Evolutionary conservation across 2,113 vertebrate species (phyloP).

Genomic region (Phainopepla nitens): DNA sequence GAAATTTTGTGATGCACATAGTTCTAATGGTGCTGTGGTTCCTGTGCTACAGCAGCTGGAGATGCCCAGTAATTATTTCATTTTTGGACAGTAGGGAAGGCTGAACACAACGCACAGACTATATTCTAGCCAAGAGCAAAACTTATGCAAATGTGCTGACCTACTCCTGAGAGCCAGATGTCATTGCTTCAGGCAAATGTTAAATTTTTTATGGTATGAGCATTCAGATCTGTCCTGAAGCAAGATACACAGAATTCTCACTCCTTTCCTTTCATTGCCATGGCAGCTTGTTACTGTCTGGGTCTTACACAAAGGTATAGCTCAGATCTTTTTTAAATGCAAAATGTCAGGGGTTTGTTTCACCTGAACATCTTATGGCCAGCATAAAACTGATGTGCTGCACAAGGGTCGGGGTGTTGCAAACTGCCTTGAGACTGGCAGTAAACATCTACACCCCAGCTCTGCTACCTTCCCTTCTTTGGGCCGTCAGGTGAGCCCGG

Average conservation of each 20-base stretch:
- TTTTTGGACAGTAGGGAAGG: neutral
- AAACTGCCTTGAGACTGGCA: neutral
- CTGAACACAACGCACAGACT: slow-evolving; percentile 21
- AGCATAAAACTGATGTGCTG: neutral
- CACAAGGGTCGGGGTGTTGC: neutral
- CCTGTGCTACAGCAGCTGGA: slow-evolving; percentile 8
- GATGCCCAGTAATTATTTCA: slow-evolving; percentile 2
- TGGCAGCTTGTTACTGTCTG: slow-evolving; percentile 28
- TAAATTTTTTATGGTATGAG: slow-evolving; percentile 56
- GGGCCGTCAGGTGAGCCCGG: neutral
- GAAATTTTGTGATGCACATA: neutral
- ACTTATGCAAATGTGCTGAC: slow-evolving; percentile 56
- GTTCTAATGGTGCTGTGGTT: neutral
- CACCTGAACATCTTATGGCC: neutral
- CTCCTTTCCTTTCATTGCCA: slow-evolving; percentile 11
- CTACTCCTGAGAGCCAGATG: slow-evolving; percentile 56
- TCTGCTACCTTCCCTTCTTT: neutral
- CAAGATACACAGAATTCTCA: neutral
- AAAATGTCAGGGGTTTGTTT: neutral
- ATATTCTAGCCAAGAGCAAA: slow-evolving; percentile 50
- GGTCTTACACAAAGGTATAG: neutral
- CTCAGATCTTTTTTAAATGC: neutral
- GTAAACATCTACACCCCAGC: neutral
- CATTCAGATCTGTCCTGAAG: slow-evolving; percentile 17
- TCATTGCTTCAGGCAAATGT: slow-evolving; percentile 47